A percentile compares a stretch with the other conserved stretches of the same genome.
Conservation (phyloP, 2,113 vertebrate genomes). For the Neogobius melanostomus region DNA sequence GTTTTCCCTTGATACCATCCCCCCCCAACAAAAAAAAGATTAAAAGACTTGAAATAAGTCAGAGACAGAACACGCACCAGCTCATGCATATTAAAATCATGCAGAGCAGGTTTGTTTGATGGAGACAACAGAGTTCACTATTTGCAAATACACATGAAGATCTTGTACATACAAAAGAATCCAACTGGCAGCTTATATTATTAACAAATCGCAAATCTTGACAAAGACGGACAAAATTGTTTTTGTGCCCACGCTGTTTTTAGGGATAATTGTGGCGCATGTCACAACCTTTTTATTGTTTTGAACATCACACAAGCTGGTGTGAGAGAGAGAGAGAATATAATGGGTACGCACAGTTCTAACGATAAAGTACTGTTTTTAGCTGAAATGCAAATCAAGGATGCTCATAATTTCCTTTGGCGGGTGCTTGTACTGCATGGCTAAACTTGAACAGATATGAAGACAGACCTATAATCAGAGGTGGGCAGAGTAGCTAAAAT, state of each 20-base stretch:
- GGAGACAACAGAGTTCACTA: slow-evolving; percentile 10
- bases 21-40: too few relatives aligned
- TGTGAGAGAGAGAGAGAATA: too few relatives aligned
- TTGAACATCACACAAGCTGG: too few relatives aligned
- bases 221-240: not conserved
- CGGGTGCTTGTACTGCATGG: too few relatives aligned
- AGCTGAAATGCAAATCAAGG: too few relatives aligned
- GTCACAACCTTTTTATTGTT: too few relatives aligned
- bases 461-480: too few relatives aligned
- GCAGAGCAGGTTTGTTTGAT: slow-evolving; percentile 22
- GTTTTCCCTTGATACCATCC: slow-evolving; percentile 25
- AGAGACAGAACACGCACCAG: slow-evolving; percentile 19
- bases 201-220: slow-evolving; percentile 1
- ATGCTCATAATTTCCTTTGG: too few relatives aligned
- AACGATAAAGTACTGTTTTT: too few relatives aligned
- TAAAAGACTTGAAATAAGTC: slow-evolving; percentile 4
- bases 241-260: not conserved
- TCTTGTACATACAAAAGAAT: not conserved
- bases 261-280: not conserved
- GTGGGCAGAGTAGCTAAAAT: too few relatives aligned
- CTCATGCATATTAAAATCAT: slow-evolving; percentile 27
- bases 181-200: not conserved
- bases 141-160: not conserved
- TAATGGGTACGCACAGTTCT: too few relatives aligned
- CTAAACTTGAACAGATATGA: too few relatives aligned